A percentile compares a stretch with the other conserved stretches of the same genome.
These are phyloP conservation scores for Dicaeum eximium DNA, from an alignment of 2,113 vertebrate genomes.

Conservation along the genomic window DNA sequence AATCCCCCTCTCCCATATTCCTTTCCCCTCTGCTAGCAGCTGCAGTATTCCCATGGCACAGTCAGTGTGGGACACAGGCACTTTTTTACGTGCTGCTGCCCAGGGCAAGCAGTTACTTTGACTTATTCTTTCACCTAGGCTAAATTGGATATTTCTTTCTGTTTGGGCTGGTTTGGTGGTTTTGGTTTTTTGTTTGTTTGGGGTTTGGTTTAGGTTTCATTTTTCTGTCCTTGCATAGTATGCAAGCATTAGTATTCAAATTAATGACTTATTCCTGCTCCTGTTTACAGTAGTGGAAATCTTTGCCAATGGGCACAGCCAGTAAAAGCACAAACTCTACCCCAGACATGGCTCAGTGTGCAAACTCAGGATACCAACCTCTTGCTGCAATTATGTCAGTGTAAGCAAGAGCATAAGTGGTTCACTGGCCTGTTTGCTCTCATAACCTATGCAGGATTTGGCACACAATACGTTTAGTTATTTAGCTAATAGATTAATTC, in stretches of 20 bases:
- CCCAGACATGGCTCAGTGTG: too few species aligned
- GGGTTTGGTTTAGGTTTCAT: background rate
- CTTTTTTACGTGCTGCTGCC: accelerated
- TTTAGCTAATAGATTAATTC: slow-evolving; percentile 42
- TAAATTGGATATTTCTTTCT: background rate
- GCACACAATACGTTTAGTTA: background rate
- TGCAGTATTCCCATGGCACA: background rate
- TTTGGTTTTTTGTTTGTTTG: background rate
- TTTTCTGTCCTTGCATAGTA: background rate
- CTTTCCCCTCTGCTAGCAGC: background rate
- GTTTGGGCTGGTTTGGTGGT: background rate
- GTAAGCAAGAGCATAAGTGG: background rate
- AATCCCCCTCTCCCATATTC: background rate
- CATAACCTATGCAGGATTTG: background rate
- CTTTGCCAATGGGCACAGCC: background rate
- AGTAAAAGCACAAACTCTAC: background rate
- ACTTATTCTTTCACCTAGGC: background rate
- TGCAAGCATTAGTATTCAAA: background rate
- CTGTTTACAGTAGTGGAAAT: background rate
- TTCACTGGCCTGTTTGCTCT: background rate
- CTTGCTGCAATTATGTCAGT: background rate
- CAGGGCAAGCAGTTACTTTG: background rate
- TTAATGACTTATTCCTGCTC: background rate
- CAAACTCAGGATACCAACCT: background rate
- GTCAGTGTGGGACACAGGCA: background rate